Base-by-base conservation (phyloP, 2,888 invertebrate genomes). In the Cataglyphis rosenhaueri region DNA sequence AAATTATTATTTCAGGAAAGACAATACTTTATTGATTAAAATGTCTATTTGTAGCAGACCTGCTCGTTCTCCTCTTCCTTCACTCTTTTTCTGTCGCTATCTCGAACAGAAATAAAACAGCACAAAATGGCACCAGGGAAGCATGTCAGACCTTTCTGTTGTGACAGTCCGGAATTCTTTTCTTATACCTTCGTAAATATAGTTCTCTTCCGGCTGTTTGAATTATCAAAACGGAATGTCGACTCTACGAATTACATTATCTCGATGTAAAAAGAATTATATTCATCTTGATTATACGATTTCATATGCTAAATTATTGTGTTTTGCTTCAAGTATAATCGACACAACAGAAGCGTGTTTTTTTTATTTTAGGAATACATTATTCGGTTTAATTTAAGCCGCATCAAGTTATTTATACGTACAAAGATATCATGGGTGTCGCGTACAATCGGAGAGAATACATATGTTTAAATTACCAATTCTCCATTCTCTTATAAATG, bases 181-280 rank as follows among this genome's bases (percentile, higher is more conserved):
- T 89, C 88, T 89, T 86, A 74, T 84, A 83, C 81, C 82, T 86
- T 75, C 70, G 86, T 89, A 89, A 88, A 89, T 88, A 85, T 86
- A 89, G 84, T 82, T 65, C 74, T 83, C 86, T 87, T 89, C 86
- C 88, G 87, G 68, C 82, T 87, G 81, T 87, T 85, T 81, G 81
- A 86, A 83, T 84, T 59, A 66, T 68, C 38, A 66, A 38, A 38
- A 10, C 48, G 25, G n/a, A 52, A 48, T 32, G 21, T 3, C 41
- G 15, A 15, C 0, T 35, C 18, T 76, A 15, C 12, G 15, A 25
- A 0, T 32, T 38, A 25, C 38, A 38, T 66, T 38, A 41, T 75
- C 25, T 55, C 3, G 18, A 25, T 32, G 25, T 48, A n/a, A 65
- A n/a, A 15, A 21, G 5, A 12, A 66, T 75, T 52, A 48, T 18